phyloP scores from a whole-genome alignment of 2,113 vertebrate genomes.

The Microtus ochrogaster region DNA sequence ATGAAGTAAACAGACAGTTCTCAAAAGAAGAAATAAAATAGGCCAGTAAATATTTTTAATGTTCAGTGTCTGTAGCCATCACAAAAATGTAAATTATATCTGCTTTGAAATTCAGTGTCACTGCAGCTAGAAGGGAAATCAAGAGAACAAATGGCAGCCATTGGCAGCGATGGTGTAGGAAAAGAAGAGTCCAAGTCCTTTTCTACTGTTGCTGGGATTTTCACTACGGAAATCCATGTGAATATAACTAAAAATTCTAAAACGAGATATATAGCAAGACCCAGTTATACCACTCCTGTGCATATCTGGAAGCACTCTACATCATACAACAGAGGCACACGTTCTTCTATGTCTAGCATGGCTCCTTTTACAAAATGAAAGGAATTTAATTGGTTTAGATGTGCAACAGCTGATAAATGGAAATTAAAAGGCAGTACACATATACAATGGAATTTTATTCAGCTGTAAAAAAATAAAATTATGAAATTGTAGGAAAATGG shows the following conservation, averaged over 20 bases:
- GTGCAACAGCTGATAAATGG: not conserved
- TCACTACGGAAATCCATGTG: not conserved
- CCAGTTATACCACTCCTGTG: not conserved
- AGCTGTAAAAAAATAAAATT: not conserved
- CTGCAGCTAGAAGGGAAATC: not conserved
- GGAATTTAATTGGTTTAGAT: not conserved
- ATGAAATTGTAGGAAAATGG: not conserved
- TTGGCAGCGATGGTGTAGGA: not conserved
- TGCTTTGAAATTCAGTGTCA: not conserved
- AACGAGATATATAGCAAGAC: not conserved
- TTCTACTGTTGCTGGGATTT: not conserved
- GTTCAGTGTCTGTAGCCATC: not conserved
- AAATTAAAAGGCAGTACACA: not conserved
- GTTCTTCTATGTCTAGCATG: not conserved
- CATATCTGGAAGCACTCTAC: not conserved
- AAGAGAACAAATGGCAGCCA: not conserved
- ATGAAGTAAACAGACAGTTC: not conserved
- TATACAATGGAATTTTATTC: not conserved
- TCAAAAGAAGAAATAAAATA: not conserved
- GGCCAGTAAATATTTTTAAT: not conserved
- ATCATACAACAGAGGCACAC: not conserved
- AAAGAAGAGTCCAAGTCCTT: not conserved
- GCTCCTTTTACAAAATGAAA: not conserved
- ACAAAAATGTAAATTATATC: not conserved
- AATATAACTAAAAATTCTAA: not conserved